Percentiles rank a stretch among this genome's conserved stretches.
phyloP scores from a whole-genome alignment of 2,113 vertebrate species.

The human (Homo sapiens) region DNA sequence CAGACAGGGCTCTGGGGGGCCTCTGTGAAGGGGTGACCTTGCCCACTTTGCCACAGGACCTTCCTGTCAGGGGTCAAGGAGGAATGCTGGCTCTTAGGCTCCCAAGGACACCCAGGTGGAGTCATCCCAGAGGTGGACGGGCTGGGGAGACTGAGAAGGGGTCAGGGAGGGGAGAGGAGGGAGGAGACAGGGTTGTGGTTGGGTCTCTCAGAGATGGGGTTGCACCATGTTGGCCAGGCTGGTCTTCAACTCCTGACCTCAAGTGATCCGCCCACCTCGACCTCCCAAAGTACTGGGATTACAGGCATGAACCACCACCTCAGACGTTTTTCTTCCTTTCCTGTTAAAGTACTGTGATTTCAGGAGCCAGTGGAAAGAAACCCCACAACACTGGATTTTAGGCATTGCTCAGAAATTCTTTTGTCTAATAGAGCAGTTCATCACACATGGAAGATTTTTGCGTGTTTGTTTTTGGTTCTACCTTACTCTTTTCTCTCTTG shows the following conservation, averaged over 20 bases:
- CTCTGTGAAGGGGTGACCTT: neutral
- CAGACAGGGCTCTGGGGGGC: no score
- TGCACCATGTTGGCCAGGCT: no score
- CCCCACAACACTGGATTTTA: neutral
- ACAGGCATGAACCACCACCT: no score
- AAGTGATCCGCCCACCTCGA: no score
- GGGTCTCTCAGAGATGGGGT: no score
- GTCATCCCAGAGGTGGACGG: no score
- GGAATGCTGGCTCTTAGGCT: neutral
- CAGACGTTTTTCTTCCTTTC: neutral
- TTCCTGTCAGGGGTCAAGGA: neutral
- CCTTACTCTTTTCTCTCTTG: neutral
- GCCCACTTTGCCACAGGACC: neutral
- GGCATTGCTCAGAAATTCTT: neutral
- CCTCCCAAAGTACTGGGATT: no score
- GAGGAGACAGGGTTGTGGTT: neutral
- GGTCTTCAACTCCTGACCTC: no score
- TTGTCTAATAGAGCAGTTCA: neutral
- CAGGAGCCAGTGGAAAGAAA: neutral
- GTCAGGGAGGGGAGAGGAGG: rapidly evolving
- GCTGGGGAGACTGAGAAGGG: neutral
- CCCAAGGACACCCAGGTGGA: neutral
- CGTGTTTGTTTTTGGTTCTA: neutral
- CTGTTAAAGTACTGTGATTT: no score
- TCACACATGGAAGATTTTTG: neutral